Conservation (phyloP, 2,888 invertebrate species). For the Dromius quadrimaculatus region DNA sequence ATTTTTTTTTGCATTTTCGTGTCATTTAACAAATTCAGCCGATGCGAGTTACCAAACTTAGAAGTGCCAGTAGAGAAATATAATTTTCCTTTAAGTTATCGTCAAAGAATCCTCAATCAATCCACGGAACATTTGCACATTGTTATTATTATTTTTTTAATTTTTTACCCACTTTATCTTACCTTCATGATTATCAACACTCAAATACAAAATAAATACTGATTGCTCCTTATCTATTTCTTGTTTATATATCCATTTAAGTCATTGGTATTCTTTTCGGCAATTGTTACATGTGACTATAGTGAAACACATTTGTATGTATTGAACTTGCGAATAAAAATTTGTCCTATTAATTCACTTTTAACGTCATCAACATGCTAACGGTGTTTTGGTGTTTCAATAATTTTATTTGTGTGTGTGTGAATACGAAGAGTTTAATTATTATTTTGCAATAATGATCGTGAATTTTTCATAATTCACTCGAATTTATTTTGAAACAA, state of each 20-base stretch:
- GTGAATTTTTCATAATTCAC: no score
- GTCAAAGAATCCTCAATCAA: no score
- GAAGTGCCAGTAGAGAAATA: no score
- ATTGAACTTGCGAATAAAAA: background rate
- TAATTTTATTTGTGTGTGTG: background rate
- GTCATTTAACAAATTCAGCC: no score
- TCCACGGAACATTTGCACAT: background rate
- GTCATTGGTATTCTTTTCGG: conserved; percentile 16
- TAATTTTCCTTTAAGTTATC: no score
- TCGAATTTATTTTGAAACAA: no score
- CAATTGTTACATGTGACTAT: conserved; percentile 11
- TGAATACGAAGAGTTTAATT: conserved; percentile 1
- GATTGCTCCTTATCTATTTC: background rate
- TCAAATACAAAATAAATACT: conserved; percentile 1
- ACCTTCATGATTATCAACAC: background rate
- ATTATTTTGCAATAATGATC: no score
- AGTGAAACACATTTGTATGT: background rate
- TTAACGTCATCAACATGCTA: conserved; percentile 8
- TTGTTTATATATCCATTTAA: conserved; percentile 31
- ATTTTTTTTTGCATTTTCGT: no score
- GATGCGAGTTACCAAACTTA: no score
- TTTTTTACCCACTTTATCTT: background rate
- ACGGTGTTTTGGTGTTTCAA: conserved; percentile 5
- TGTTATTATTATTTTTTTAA: background rate
- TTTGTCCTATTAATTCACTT: conserved; percentile 28